These are phyloP conservation scores for Eudemis profundana DNA, from an alignment of 2,888 invertebrate genomes.

Conservation along the genomic window DNA sequence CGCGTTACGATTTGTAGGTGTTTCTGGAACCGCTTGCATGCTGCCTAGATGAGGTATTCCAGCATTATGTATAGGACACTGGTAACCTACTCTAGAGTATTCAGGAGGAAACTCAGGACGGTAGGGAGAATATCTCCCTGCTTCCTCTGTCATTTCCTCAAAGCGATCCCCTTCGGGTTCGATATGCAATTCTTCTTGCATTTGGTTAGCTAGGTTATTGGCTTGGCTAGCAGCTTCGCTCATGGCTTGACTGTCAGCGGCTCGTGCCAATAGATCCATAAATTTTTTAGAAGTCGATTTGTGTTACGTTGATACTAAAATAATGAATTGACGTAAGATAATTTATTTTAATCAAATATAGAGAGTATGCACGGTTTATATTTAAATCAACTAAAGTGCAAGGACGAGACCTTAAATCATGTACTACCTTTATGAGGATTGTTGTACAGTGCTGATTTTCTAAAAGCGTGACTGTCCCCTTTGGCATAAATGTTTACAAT, in stretches of 20 bases:
- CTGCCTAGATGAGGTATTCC: background rate
- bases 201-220: background rate
- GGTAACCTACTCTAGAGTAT: background rate
- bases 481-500: background rate
- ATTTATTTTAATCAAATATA: conserved; percentile 2
- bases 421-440: background rate
- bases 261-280: conserved; percentile 6
- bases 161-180: background rate
- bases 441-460: background rate
- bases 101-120: background rate
- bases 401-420: conserved; percentile 17
- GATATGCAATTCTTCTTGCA: background rate
- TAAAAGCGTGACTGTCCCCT: background rate
- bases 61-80: background rate
- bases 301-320: background rate
- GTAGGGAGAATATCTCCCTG: conserved; percentile 1
- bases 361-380: background rate
- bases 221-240: background rate
- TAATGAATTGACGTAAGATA: background rate
- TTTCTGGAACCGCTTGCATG: background rate
- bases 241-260: background rate
- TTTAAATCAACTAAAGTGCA: background rate
- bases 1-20: background rate
- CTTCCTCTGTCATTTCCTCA: background rate
- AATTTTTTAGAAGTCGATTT: conserved; percentile 3